Base-by-base conservation (phyloP, 2,888 invertebrate genomes). In the Drosophila melanosoma region DNA sequence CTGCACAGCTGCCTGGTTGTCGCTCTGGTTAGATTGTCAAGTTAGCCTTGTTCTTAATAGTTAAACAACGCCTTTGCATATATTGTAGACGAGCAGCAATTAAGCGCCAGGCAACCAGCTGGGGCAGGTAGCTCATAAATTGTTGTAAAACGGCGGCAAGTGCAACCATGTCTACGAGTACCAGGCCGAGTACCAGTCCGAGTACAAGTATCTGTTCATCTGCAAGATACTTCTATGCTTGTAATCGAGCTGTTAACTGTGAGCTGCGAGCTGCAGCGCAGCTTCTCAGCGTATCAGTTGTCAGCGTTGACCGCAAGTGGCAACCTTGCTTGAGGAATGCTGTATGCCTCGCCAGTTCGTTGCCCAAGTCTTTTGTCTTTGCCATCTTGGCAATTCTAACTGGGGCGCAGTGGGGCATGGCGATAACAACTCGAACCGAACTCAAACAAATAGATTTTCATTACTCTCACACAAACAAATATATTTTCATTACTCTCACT, bases 1-100 rank as follows among this genome's bases (percentile, higher is more conserved):
- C 53, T 36, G 53, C 60, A 52, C 26, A 38, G 11, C 15, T 26
- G 26, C 23, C 36, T 38, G 17, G 49, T 48, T 59, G 60, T 48
- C 40, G 52, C 4, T 33, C 60, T 64, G 77, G 60, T 45, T 48
- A 76, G 68, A 42, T 68, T 59, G 79, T 53, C 76, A 76, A 59
- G 88, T 81, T 88, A 73, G 83, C 85, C 85, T 86, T 74, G 85
- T 86, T 86, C 85, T 88, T 86, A 86, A 86, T 88, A 83, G 89
- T 75, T 63, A 61, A 78, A 67, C 69, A 74, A 58, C 61, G 67
- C 35, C 68, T 78, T 81, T 72, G 76, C 83, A 84, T 81, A 81
- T 79, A 84, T 72, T 74, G 72, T 68, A 73, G 74, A 76, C 70
- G 66, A 63, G 83, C 74, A 63, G 83, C 74, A 87, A 85, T 84